These are phyloP conservation scores for Poliocrania exsul DNA, from an alignment of 2,797 vertebrate genomes.

Conservation along the genomic window DNA sequence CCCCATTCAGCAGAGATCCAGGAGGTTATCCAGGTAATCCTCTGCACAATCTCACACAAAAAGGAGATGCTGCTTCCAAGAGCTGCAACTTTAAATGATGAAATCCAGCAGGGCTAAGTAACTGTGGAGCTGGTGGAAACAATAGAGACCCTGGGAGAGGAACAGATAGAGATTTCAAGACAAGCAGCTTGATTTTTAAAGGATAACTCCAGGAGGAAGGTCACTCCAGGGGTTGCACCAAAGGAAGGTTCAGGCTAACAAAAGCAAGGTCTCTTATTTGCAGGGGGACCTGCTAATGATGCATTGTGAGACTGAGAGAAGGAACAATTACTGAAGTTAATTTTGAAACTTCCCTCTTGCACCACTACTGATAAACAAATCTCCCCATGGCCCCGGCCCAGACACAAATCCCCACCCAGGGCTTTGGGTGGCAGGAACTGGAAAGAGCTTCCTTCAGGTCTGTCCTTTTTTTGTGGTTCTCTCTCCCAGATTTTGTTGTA, in stretches of 20 bases:
- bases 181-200: neutral
- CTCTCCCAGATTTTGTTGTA: neutral
- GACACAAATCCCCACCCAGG: neutral
- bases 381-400: fast-evolving
- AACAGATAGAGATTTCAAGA: neutral
- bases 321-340: slow-evolving; percentile 12
- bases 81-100: neutral
- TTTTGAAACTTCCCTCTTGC: slow-evolving; percentile 47
- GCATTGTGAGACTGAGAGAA: slow-evolving; percentile 6
- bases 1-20: neutral
- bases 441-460: neutral
- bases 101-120: neutral
- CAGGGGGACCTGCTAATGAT: neutral
- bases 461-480: fast-evolving
- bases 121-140: neutral
- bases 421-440: neutral
- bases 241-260: neutral
- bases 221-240: neutral
- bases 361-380: neutral
- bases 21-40: neutral
- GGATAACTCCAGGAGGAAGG: neutral
- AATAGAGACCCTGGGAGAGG: neutral
- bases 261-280: neutral
- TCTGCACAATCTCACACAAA: neutral
- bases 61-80: neutral